Base-by-base conservation (phyloP, 1,140 invertebrate species). In the Nixonia krombeini region DNA sequence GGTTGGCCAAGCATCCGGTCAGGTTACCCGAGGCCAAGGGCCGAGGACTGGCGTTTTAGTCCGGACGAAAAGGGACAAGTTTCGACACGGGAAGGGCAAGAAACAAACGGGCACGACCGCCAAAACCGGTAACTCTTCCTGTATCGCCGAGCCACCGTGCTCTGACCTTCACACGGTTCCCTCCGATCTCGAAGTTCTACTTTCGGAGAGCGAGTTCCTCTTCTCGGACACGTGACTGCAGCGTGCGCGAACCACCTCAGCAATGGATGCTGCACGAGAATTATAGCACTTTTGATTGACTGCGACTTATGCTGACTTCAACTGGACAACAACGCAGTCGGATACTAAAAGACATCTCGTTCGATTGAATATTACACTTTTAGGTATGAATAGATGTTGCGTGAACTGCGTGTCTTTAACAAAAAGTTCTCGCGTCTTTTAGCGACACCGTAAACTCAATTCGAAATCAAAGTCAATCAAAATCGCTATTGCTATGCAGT, bases 101-200 rank as follows among this genome's bases (percentile, higher is more conserved):
- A 35, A 79, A 17, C 74, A 80, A 25, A 70, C 66, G 9, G 40
- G 57, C 9, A 57, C 70, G 0, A 71, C 70, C 8, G 72, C 56
- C 6, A 74, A 57, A 13, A 62, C 64, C 1, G 77, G 70, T 38
- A 67, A 69, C 26, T 45, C 67, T 17, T 45, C 67, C 15, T 81
- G 49, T 55, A 73, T 67, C 9, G 68, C 78, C 4, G 79, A 84
- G 28, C 74, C 77, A 2, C 76, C 79, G 47, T 87, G 87, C 72
- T 88, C 88, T 16, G 88, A 89, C 65, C 72, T 88, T 5, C 87
- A 89, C 72, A 89, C 88, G 55, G 87, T 90, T 74, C 88, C 89
- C 51, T 89, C 88, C 33, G 89, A 90, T 78, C 78, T 89, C 61
- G 88, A 90, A 69, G 88, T 89, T 44, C 76, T 90, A 12, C 80